Evolutionary conservation across 2,113 vertebrate genomes (phyloP).

Genomic region (Machaerirhynchus nigripectus): DNA sequence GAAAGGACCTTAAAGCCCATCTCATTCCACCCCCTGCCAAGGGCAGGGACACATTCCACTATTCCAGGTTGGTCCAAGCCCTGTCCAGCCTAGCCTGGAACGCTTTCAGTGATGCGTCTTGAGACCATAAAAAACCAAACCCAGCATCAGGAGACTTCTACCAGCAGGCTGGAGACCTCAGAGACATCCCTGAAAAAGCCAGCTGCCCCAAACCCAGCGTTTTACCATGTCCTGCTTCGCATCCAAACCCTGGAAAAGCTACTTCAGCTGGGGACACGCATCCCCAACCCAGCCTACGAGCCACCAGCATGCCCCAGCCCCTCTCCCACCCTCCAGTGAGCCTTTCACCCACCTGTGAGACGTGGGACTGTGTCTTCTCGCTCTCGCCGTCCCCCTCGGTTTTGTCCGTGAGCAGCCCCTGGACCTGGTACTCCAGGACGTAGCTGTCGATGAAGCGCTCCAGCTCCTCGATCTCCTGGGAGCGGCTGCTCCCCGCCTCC

Average conservation of each 20-base stretch:
- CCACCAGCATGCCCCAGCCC: accelerated
- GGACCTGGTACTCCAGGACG: conserved; percentile 96
- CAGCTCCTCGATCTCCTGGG: conserved; percentile 96
- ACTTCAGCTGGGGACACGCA: accelerated
- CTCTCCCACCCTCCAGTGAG: accelerated
- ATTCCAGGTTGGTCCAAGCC: not conserved
- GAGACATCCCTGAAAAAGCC: accelerated
- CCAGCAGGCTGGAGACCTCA: not conserved
- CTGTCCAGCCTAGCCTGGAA: accelerated
- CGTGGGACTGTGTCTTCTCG: conserved; percentile 76
- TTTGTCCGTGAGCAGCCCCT: conserved; percentile 92
- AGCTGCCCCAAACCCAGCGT: not conserved
- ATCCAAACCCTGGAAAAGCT: accelerated
- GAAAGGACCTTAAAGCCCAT: not conserved
- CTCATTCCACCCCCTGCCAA: accelerated
- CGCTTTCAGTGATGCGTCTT: not conserved
- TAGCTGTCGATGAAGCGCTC: conserved; percentile 98
- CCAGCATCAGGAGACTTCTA: not conserved
- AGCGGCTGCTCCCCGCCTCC: conserved; percentile 93
- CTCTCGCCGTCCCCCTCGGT: conserved; percentile 82
- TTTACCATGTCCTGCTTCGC: not conserved
- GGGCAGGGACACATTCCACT: not conserved
- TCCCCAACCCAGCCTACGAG: not conserved
- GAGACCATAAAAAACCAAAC: not conserved
- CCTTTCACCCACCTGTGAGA: conserved; percentile 80